Evolutionary conservation across 2,888 invertebrate genomes (phyloP), one percentile per base, ranked within the genome.

Genomic region (Leptinotarsa juncta): DNA sequence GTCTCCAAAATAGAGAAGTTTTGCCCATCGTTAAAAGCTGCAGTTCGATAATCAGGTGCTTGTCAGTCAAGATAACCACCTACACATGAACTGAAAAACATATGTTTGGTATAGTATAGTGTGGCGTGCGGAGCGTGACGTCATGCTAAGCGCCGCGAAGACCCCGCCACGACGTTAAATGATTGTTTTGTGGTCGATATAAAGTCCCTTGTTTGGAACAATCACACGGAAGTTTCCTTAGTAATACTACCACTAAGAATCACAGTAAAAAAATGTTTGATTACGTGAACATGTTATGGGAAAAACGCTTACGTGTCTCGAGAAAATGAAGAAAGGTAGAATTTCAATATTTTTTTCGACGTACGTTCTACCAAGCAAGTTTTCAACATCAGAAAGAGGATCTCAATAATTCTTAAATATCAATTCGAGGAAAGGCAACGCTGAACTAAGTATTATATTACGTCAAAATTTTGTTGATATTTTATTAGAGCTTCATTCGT

Each of bases 121-220:
- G 66, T 79, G 68, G 80, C 80, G 80, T 80, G 80, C 70, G 65
- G 10, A 55, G 65, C 53, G 74, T 80, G 80, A 80, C 80, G 80
- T 80, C 79, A 79, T 60, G 74, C 10, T n/a, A 42, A 78, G 78
- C 78, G 79, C 77, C 79, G 78, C 80, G 80, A 80, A 79, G 80
- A 74, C 80, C 77, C 79, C 60, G 67, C 78, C 74, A 74, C 75
- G 78, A 26, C 75, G 78, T 77, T 73, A 73, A 72, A 76, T 73
- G 74, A 32, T 67, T 73, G 69, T 75, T 73, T 75, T 70, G 73
- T 80, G 80, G 78, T 80, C 80, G 80, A 79, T 80, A 80, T 62
- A 32, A n/a, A 32, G 42, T 26, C 62, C 62, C 62, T 62, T 7
- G 62, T 62, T 62, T 12, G 42, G 42, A 32, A 62, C 26, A 26